Evolutionary conservation across 1,140 invertebrate species (phyloP).

Genomic region (Drosophila bifasciata): DNA sequence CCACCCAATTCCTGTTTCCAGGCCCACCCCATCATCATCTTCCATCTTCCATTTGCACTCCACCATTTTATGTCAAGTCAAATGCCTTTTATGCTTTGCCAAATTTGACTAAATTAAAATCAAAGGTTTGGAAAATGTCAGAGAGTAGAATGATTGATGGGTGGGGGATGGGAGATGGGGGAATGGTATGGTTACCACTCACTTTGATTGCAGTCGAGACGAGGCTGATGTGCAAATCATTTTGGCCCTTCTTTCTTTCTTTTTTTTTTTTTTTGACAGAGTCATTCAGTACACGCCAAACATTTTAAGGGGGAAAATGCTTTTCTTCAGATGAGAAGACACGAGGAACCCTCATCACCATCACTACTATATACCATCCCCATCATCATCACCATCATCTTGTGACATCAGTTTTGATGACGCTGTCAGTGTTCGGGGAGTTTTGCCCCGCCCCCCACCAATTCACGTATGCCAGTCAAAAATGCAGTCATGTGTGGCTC

Average conservation of each 20-base stretch:
- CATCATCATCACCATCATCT: conserved; percentile 28
- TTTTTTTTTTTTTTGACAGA: conserved; percentile 18
- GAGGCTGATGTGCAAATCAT: conserved; percentile 44
- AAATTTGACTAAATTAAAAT: conserved; percentile 45
- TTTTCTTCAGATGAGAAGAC: conserved; percentile 7
- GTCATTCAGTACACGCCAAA: conserved; percentile 41
- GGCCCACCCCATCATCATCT: neutral
- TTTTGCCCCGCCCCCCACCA: neutral
- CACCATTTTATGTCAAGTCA: conserved; percentile 19
- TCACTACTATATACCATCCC: conserved; percentile 22
- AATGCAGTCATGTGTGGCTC: conserved; percentile 55
- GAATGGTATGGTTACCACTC: conserved; percentile 18
- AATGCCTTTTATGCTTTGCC: conserved; percentile 22
- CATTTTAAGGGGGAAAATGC: conserved; percentile 17
- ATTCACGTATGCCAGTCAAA: conserved; percentile 50
- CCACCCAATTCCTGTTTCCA: neutral
- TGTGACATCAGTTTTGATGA: conserved; percentile 49
- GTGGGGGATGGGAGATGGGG: neutral
- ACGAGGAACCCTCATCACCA: conserved; percentile 32
- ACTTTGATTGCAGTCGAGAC: conserved; percentile 43
- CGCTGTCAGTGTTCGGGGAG: conserved; percentile 15
- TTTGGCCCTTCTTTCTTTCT: conserved; percentile 26
- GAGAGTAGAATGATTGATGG: conserved; percentile 30
- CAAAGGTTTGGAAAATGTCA: conserved; percentile 36
- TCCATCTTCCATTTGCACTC: neutral